Base-by-base conservation (phyloP, 2,113 vertebrate genomes). In the Cranoglanis bouderius region DNA sequence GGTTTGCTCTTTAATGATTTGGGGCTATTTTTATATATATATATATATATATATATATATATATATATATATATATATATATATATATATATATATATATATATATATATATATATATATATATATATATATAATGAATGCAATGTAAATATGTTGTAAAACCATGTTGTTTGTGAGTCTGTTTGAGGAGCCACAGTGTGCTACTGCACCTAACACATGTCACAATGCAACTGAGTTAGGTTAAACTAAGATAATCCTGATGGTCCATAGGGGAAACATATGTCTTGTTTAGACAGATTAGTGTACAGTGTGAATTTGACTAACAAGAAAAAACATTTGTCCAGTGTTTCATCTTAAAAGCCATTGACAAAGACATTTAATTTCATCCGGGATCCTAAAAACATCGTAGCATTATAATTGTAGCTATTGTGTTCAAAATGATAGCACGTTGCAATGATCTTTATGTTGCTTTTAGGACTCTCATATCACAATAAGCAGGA, bases 281-380 rank as follows among this genome's bases (percentile, higher is more conserved):
- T 70, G 63, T 65, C n/a, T 86, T 78, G 32, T 87, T 88, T 70
- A 87, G 81, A 49, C 40, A 46, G 5, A 89, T 89, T 83, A 90
- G 70, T 83, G 65, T 90, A 46, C 43, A 53, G 46, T 85, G 82
- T 82, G 81, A 38, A 75, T 26, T 57, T 18, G 40, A 32, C 65
- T 6, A 6, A 14, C 55, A 88, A 80, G 46, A 53, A 80, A 32
- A 82, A 77, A 81, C 29, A 53, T 49, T 46, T 74, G 53, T 84
- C 40, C 43, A 65, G 53, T 59, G 38, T 74, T 85, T 35, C 46
- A 63, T n/a, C 55, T 63, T 49, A 77, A 32, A 74, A 40, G 67
- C 51, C 24, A 74, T 32, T 86, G 85, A 49, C 35, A 35, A 4
- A 46, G 63, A 40, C 53, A 57, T 75, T 43, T 77, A 46, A 49